Percentiles rank a stretch among this genome's conserved stretches.
phyloP scores from a whole-genome alignment of 2,888 invertebrate species.

The Sphaerophoria taeniata region DNA sequence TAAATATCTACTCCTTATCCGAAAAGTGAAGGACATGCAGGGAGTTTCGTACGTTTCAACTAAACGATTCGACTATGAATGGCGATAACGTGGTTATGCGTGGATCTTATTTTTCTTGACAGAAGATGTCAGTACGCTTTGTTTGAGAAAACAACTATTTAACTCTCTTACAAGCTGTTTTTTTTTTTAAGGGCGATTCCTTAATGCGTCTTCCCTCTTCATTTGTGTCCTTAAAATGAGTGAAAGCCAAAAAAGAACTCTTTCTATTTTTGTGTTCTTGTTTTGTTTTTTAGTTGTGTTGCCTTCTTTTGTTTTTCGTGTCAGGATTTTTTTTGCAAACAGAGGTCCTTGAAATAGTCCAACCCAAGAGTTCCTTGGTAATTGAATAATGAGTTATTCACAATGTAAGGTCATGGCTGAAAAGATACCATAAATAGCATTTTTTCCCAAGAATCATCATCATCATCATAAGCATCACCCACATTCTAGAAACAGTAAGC shows the following conservation, averaged over 20 bases:
- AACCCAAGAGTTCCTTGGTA: neutral
- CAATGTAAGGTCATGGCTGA: slow-evolving; percentile 14
- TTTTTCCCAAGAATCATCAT: neutral
- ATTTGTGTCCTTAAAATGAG: slow-evolving; percentile 12
- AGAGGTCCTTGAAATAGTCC: slow-evolving; percentile 32
- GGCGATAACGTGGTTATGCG: slow-evolving; percentile 1
- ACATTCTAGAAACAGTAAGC: neutral
- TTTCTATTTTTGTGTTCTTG: slow-evolving; percentile 16
- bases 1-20: too few species aligned
- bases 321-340: slow-evolving; percentile 25
- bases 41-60: neutral
- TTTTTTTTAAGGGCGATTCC: neutral
- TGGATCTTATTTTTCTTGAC: slow-evolving; percentile 41
- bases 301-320: slow-evolving; percentile 13
- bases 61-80: neutral
- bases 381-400: slow-evolving; percentile 42
- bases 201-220: neutral
- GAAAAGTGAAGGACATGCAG: neutral
- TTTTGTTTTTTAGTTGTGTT: slow-evolving; percentile 2
- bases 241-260: slow-evolving; percentile 1
- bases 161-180: slow-evolving; percentile 16
- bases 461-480: neutral
- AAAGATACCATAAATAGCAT: slow-evolving; percentile 7
- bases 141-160: slow-evolving; percentile 48
- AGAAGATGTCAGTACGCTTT: slow-evolving; percentile 58